Conservation (phyloP, 2,113 vertebrate species). For the Macquaria australasica region DNA sequence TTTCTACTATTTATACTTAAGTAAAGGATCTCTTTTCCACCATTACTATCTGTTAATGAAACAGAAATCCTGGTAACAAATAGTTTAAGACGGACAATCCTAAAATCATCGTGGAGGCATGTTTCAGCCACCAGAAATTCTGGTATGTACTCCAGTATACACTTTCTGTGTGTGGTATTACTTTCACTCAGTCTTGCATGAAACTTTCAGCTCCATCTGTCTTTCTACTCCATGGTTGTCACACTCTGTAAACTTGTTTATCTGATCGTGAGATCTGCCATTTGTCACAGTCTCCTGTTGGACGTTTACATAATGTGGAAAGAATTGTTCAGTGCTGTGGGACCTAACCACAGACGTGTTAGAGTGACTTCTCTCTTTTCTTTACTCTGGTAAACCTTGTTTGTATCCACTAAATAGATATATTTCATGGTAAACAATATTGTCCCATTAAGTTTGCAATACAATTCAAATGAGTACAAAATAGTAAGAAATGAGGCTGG, state of each 20-base stretch:
- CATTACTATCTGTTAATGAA: no score
- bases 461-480: background rate
- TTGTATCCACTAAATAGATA: background rate
- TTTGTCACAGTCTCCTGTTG: constrained; percentile 38
- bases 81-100: background rate
- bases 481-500: background rate
- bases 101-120: background rate
- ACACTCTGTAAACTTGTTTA: constrained; percentile 39
- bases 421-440: background rate
- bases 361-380: background rate
- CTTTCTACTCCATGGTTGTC: constrained; percentile 4
- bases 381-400: background rate
- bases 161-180: background rate
- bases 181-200: background rate
- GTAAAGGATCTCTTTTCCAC: background rate
- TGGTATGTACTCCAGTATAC: background rate
- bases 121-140: background rate
- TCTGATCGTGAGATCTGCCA: constrained; percentile 23
- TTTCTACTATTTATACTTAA: background rate
- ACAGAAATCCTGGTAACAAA: background rate
- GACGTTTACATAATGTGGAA: constrained; percentile 32
- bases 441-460: background rate
- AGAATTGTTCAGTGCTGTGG: constrained; percentile 23
- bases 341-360: background rate
- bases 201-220: background rate